Base-by-base conservation (phyloP, 2,113 vertebrate species). In the Oncorhynchus masou region DNA sequence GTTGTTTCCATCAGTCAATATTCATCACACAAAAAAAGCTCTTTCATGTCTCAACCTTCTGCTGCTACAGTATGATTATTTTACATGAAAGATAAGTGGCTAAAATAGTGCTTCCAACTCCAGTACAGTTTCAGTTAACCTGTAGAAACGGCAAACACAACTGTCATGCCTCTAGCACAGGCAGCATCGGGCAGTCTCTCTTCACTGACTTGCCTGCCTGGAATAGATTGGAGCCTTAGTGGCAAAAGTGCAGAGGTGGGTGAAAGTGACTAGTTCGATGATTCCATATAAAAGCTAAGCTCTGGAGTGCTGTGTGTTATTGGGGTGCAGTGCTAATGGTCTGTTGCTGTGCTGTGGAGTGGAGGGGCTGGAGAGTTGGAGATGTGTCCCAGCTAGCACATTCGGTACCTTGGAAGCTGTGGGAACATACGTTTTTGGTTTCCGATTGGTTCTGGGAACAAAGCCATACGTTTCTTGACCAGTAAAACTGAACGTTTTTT, bases 221-320 rank as follows among this genome's bases (percentile, higher is more conserved):
- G 6, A 68, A 68, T 68, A 68, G 67, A 68, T 68, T 15, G 15
- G 22, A 64, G 60, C 60, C 60, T 64, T 20, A 57, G 16, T 20
- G 54, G 60, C n/a, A n/a, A 22, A 24, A n/a, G 60, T 64, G n/a
- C 60, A 25, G 60, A 64, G 60, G 22, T 64, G 60, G 60, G 9
- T 20, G 60, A n/a, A 22, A 22, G 6, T 20, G 31, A 39, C 13
- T 39, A 39, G 27, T 34, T 68, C 19, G 39, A 34, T 39, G 67
- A 68, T 68, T 68, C 67, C 31, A 31, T 68, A 68, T 68, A 6
- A 68, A 20, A 68, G 67, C 27, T 68, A 29, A 34, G 29, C n/a
- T 57, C 27, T 19, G 66, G 3, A 68, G 29, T 15, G 27, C 29
- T 68, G 29, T 6, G 13, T 68, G 64, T 29, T 25, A 66, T 8